A percentile compares a stretch with the other conserved stretches of the same genome.
phyloP scores from a whole-genome alignment of 2,797 vertebrate genomes.

The Huso huso region DNA sequence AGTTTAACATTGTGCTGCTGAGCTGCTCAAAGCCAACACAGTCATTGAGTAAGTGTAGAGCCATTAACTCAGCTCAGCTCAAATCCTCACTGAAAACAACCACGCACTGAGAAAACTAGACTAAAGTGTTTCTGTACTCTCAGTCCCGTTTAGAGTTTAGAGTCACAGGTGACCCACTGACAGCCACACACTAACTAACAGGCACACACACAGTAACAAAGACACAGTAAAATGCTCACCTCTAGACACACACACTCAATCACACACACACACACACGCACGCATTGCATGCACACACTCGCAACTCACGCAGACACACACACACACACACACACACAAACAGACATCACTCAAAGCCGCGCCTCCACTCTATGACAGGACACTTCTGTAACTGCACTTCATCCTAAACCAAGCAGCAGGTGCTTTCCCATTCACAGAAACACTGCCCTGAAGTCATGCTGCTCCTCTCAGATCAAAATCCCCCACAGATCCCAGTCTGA shows the following conservation, averaged over 20 bases:
- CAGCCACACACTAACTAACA: neutral
- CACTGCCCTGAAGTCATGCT: neutral
- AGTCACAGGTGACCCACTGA: neutral
- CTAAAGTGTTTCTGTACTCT: too few species aligned
- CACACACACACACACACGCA: constrained; percentile 2
- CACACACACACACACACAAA: neutral
- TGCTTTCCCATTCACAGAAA: neutral
- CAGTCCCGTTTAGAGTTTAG: neutral
- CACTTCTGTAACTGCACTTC: neutral
- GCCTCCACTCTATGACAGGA: neutral
- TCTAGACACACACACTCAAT: constrained; percentile 5
- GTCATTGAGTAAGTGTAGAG: constrained; percentile 10
- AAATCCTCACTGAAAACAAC: too few species aligned
- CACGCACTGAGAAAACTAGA: too few species aligned
- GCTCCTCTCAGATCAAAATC: constrained; percentile 21
- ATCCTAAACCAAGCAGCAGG: neutral
- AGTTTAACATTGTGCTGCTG: neutral
- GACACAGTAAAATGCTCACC: neutral
- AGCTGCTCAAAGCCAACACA: neutral
- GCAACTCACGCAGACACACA: neutral
- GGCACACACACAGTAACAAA: neutral
- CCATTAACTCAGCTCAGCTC: constrained; percentile 4
- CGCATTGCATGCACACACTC: too few species aligned
- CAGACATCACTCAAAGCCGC: neutral
- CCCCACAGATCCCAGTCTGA: constrained; percentile 59